Evolutionary conservation across 2,113 vertebrate species (phyloP).

Genomic region (Oryzias curvinotus): DNA sequence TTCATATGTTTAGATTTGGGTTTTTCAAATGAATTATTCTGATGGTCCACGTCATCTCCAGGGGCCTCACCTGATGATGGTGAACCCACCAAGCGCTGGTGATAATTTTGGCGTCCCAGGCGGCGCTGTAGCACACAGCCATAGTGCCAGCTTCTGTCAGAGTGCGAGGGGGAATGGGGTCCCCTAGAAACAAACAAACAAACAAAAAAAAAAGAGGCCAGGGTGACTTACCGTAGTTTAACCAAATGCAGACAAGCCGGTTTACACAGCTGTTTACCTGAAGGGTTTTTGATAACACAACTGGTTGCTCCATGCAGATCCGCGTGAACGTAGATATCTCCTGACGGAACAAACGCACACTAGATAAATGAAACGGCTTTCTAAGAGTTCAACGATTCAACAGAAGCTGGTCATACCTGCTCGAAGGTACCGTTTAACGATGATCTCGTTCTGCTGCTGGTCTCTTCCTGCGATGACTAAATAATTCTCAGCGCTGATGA

Average conservation of each 20-base stretch:
- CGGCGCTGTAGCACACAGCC: slow-evolving; percentile 95
- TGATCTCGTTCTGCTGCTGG: slow-evolving; percentile 98
- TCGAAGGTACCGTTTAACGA: slow-evolving; percentile 92
- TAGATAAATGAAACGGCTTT: not conserved
- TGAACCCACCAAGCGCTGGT: slow-evolving; percentile 99
- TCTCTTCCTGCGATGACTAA: slow-evolving; percentile 94
- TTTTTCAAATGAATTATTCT: not conserved
- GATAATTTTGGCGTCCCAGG: slow-evolving; percentile 96
- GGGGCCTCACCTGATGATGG: slow-evolving; percentile 89
- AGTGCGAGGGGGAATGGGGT: slow-evolving; percentile 86
- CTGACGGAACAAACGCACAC: slow-evolving; percentile 63
- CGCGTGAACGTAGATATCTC: slow-evolving; percentile 94
- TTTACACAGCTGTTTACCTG: slow-evolving; percentile 75
- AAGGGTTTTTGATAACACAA: slow-evolving; percentile 94
- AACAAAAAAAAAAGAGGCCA: not conserved
- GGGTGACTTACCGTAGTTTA: too few relatives aligned
- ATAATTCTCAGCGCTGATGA: slow-evolving; percentile 97
- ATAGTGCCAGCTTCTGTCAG: slow-evolving; percentile 94
- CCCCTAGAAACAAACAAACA: slow-evolving; percentile 70
- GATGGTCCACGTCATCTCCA: not conserved
- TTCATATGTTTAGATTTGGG: too few relatives aligned
- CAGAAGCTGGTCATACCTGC: slow-evolving; percentile 74
- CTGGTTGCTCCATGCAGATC: slow-evolving; percentile 97
- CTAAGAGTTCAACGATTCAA: too few relatives aligned
- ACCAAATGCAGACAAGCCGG: not conserved